Base-by-base conservation (phyloP, 2,113 vertebrate genomes). In the Clinocottus analis region DNA sequence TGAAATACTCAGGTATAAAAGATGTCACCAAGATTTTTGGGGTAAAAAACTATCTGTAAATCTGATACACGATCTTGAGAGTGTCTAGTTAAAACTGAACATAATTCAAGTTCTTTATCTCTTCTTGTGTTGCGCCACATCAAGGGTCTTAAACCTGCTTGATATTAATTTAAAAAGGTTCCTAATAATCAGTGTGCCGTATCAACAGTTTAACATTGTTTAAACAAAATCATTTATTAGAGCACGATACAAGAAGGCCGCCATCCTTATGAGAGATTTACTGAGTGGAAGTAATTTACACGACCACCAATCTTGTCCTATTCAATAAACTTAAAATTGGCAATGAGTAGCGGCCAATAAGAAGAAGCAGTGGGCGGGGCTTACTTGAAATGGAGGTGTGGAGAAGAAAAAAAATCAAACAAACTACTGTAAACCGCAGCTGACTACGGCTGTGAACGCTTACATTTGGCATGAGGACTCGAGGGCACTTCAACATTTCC, bases 1-100 rank as follows among this genome's bases (percentile, higher is more conserved):
- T 56, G 27, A 66, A 65, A 64, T 33, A 66, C 73, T 84, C n/a
- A 51, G n/a, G 29, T 39, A 45, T 45, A 62, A 51, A 71, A 61
- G 9, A 69, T 61, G 19, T n/a, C 14, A 11, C 14, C 9, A 9
- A 60, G 8, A 19, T 25, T 16, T 16, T 31, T 9, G 1, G 6
- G 23, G 7, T 53, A 11, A 8, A 13, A 23, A 7, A 35, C 47
- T n/a, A 14, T n/a, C n/a, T 21, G 25, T 7, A 19, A 39, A 79
- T 45, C 31, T 49, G 25, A 29, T 16, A 21, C 11, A 23, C 35
- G 45, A 51, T 66, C 9, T 5, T 33, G 4, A 33, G 5, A 5
- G 3, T 33, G 33, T 3, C 33, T 33, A 11, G 35, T 21, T 4
- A 45, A 37, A 55, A 16, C 13, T 12, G 9, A 16, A 27, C 29